Base-by-base conservation (phyloP, 2,888 invertebrate genomes). In the Branchellion lobata region DNA sequence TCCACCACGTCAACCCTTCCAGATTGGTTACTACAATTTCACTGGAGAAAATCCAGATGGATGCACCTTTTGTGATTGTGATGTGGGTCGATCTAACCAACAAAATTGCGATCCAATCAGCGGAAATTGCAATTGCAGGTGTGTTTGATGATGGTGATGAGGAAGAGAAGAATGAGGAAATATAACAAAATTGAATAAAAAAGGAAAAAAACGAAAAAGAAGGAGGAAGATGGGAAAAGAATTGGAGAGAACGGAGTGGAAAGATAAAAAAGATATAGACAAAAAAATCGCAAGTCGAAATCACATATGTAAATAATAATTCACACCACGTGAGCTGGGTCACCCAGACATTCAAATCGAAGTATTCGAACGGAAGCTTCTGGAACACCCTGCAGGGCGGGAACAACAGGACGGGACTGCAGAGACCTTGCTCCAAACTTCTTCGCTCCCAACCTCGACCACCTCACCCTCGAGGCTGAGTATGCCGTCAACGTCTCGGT, bases 61-160 rank as follows among this genome's bases (percentile, higher is more conserved):
- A 1, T 85, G 85, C 51, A 81, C 81, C 0, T 34, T 75, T 3
- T 85, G 85, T 79, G 83, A 81, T 36, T 85, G 85, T 78, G 83
- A 83, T 69, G 80, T 81, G 0, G 85, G 85, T 5, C 84, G 80
- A 8, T 81, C 84, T 8, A 14, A 51, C 1, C 79, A 57, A 73
- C 61, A 71, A 8, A 40, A 53, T 5, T 85, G 85, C 65, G 81
- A 82, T 31, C 74, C 79, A 21, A 11, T n/a, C 14, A 78, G 75
- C 24, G 84, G 84, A 3, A 74, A 80, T 73, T 85, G 85, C 75
- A 33, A 27, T 2, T 85, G 85, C 79, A 71, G 81, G 14, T n/a
- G 29, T 8, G 57, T 81, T 3, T 65, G n/a, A 65, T 65, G 5
- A n/a, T 29, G 65, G 21, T 65, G 65, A 27, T 65, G 65, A 65